These are phyloP conservation scores for Neodontobutis hainanensis DNA, from an alignment of 2,113 vertebrate genomes.

Conservation along the genomic window DNA sequence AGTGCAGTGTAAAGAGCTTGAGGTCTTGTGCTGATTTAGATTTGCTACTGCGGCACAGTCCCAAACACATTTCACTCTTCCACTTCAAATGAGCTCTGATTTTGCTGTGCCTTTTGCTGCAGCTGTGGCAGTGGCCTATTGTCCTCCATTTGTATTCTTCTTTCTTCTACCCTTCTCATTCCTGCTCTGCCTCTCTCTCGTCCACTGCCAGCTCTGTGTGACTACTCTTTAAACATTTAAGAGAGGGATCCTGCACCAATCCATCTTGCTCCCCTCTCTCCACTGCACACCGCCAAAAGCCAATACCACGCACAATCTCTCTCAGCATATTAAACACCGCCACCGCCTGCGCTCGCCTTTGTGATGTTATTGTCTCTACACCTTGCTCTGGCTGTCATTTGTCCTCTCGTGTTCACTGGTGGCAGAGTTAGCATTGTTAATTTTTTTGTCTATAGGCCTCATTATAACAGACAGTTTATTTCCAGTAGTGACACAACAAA, in stretches of 20 bases:
- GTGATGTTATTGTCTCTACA: neutral
- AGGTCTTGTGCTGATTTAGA: constrained; percentile 31
- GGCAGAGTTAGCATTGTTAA: neutral
- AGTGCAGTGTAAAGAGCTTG: constrained; percentile 2
- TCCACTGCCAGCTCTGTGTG: constrained; percentile 19
- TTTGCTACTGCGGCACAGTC: constrained; percentile 11
- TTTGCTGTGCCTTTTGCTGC: neutral
- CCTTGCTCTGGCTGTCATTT: constrained; percentile 10
- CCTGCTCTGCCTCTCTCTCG: constrained; percentile 1
- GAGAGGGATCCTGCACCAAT: constrained; percentile 72
- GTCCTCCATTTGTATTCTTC: constrained; percentile 61
- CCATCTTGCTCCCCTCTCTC: constrained; percentile 55
- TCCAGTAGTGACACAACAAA: constrained; percentile 34
- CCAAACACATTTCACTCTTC: constrained; percentile 15
- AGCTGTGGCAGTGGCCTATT: constrained; percentile 39
- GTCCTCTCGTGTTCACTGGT: constrained; percentile 25
- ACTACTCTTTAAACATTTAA: constrained; percentile 79
- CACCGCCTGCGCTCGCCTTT: neutral
- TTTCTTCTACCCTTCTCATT: neutral
- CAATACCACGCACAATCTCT: constrained; percentile 54
- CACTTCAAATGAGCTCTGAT: neutral
- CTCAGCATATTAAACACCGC: constrained; percentile 60
- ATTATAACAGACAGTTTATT: constrained; percentile 18
- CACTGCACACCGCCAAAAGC: constrained; percentile 44
- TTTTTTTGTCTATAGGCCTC: constrained; percentile 10